These are phyloP conservation scores for Asobara japonica DNA, from an alignment of 1,140 invertebrate genomes.

Conservation along the genomic window DNA sequence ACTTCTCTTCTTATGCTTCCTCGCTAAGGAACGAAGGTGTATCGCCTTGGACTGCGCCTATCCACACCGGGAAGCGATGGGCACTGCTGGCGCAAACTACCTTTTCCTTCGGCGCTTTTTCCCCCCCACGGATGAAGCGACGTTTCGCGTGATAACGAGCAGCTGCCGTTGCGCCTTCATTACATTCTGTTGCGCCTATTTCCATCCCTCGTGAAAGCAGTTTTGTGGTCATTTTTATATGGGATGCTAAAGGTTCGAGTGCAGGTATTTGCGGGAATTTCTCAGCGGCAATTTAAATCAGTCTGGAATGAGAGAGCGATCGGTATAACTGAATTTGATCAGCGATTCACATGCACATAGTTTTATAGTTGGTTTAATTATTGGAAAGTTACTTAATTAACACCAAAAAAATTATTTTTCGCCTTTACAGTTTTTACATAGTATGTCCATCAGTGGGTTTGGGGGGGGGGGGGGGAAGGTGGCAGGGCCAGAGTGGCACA, in stretches of 20 bases:
- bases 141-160: constrained; percentile 36
- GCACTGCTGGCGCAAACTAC: background rate
- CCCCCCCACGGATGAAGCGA: constrained; percentile 20
- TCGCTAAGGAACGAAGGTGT: constrained; percentile 12
- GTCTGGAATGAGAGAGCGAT: no score
- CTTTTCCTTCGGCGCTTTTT: constrained; percentile 22
- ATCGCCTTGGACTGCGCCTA: background rate
- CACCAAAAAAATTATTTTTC: no score
- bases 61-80: constrained; percentile 10
- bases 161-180: constrained; percentile 33
- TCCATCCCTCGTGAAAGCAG: background rate
- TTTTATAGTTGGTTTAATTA: no score
- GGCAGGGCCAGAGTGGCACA: no score
- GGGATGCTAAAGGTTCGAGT: background rate
- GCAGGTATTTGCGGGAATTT: background rate
- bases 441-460: no score
- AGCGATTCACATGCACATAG: no score
- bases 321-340: no score
- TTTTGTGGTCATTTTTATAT: background rate
- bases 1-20: constrained; percentile 36
- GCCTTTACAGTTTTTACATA: no score
- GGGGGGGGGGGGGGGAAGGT: no score
- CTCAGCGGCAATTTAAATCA: no score
- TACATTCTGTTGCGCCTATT: constrained; percentile 25
- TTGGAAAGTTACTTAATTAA: no score